Evolutionary conservation across 2,888 invertebrate species (phyloP).

Genomic region (Calameuta filiformis): DNA sequence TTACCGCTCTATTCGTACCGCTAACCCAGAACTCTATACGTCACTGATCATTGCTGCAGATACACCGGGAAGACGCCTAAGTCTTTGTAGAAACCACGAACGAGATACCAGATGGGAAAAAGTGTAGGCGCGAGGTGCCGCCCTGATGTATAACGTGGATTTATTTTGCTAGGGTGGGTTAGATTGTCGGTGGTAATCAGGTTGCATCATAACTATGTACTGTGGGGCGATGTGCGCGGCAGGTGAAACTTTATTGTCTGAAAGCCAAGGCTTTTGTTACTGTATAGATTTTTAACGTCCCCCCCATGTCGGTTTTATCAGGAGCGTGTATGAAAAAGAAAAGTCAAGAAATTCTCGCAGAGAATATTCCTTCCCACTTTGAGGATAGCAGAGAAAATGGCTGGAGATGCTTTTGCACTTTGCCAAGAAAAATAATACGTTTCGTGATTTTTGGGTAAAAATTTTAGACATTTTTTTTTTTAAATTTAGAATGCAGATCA

Average conservation of each 20-base stretch:
- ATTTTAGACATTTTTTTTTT: too few species aligned
- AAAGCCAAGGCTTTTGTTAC: neutral
- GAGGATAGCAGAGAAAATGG: neutral
- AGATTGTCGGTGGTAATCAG: neutral
- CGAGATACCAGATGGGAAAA: conserved; percentile 35
- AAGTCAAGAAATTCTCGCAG: neutral
- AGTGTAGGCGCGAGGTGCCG: conserved; percentile 31
- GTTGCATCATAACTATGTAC: neutral
- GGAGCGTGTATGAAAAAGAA: neutral
- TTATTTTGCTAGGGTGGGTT: neutral
- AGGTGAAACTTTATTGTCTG: neutral
- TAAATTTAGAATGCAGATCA: too few species aligned
- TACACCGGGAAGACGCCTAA: conserved; percentile 37
- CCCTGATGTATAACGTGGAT: conserved; percentile 39
- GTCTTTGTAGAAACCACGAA: conserved; percentile 43
- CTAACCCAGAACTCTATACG: conserved; percentile 34
- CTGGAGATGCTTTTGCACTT: neutral
- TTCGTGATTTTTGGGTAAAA: neutral
- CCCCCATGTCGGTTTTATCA: neutral
- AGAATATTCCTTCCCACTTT: neutral
- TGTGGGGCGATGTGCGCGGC: neutral
- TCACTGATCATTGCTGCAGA: conserved; percentile 52
- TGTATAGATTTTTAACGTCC: neutral
- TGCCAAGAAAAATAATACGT: neutral
- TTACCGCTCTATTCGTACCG: conserved; percentile 30